Evolutionary conservation across 2,888 invertebrate species (phyloP), one percentile per base, ranked within the genome.

Genomic region (Phymatocera aterrima): DNA sequence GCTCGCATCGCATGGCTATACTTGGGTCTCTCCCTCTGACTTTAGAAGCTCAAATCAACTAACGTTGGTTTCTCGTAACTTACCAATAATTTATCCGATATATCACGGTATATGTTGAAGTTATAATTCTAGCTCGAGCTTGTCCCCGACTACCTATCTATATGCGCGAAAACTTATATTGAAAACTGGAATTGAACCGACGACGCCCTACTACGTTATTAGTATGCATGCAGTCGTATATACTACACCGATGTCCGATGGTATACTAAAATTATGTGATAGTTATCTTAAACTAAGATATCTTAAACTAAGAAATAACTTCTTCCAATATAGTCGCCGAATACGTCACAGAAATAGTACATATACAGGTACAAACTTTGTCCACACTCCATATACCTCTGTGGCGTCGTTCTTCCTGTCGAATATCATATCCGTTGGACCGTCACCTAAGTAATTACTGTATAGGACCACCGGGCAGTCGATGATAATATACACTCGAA

Each of bases 41-140:
- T n/a, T n/a, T n/a, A 28, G 68, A 61, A 61, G 34, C 61, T 61
- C 34, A 34, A 34, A 21, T 61, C 34, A 61, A 61, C 61, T 40
- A 46, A n/a, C 46, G 68, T 46, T 40, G 68, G 68, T 68, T 48
- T 18, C 72, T 5, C n/a, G 15, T 34, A 72, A 34, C 72, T 72
- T 72, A 34, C 34, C 72, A n/a, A 72, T 48, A 54, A 72, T 72
- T 72, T 72, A 72, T 51, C 72, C 72, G 51, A 72, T 72, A 54
- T 48, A 48, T 72, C 68, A 51, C 12, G 43, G 18, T 28, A 40
- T 2, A 72, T 51, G 72, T 18, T 43, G 18, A 72, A 51, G 48
- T 72, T 51, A n/a, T n/a, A 72, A 72, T 72, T 31, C 48, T 4
- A 48, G 34, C 48, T n/a, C 34, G 18, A 72, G 18, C 31, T 34